Evolutionary conservation across 2,797 vertebrate genomes (phyloP).

Genomic region (Huso huso): DNA sequence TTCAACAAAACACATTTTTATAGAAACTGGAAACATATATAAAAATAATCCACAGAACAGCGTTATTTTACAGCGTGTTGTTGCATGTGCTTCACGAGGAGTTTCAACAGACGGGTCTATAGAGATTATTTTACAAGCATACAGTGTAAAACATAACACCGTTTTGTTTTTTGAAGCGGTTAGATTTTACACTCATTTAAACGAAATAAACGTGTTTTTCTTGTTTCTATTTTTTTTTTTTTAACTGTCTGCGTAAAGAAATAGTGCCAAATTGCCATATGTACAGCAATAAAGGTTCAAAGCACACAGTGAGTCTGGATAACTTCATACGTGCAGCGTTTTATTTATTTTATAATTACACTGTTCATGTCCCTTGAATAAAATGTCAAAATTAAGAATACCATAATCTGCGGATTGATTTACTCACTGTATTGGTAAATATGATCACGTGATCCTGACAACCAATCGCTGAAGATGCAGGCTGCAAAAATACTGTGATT

Average conservation of each 20-base stretch:
- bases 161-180: conserved; percentile 36
- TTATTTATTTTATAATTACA: conserved; percentile 9
- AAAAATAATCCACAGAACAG: conserved; percentile 45
- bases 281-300: conserved; percentile 20
- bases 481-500: conserved; percentile 77
- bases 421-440: conserved; percentile 79
- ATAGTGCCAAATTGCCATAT: conserved; percentile 56
- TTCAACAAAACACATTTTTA: conserved; percentile 19
- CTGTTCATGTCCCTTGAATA: not conserved
- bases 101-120: conserved; percentile 57
- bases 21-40: conserved; percentile 43
- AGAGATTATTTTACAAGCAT: conserved; percentile 62
- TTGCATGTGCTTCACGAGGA: conserved; percentile 73
- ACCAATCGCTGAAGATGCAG: conserved; percentile 80
- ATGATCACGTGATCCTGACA: conserved; percentile 78
- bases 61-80: conserved; percentile 63
- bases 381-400: conserved; percentile 33
- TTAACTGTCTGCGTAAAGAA: conserved; percentile 49
- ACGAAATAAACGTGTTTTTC: conserved; percentile 22
- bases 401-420: conserved; percentile 74
- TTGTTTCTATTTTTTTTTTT: conserved; percentile 6
- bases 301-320: conserved; percentile 9
- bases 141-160: conserved; percentile 39
- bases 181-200: conserved; percentile 44
- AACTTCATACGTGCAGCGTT: conserved; percentile 9